Conservation (phyloP, 2,797 vertebrate genomes). For the Chelmon rostratus region DNA sequence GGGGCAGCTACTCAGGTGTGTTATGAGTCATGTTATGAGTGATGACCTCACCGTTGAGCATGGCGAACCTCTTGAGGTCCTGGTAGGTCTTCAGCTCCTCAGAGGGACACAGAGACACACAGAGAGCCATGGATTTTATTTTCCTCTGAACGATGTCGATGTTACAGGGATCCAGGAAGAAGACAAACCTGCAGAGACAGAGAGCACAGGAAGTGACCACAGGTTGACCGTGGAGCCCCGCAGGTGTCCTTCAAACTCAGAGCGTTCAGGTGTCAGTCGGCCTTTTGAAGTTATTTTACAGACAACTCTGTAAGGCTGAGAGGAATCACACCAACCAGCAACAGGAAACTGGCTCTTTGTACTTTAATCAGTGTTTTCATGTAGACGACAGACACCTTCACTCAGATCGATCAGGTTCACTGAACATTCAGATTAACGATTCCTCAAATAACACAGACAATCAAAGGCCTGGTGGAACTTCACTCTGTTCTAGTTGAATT, state of each 20-base stretch:
- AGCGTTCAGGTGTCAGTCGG: neutral
- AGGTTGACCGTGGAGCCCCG: too few relatives aligned
- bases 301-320: too few relatives aligned
- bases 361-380: too few relatives aligned
- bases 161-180: slow-evolving; percentile 98
- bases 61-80: slow-evolving; percentile 94
- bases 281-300: too few relatives aligned
- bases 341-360: too few relatives aligned
- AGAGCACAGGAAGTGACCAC: neutral
- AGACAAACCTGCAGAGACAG: slow-evolving; percentile 90
- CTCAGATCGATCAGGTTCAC: too few relatives aligned
- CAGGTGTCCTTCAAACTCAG: slow-evolving; percentile 13
- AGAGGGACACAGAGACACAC: slow-evolving; percentile 92
- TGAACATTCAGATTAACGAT: too few relatives aligned
- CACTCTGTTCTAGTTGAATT: too few relatives aligned
- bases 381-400: too few relatives aligned
- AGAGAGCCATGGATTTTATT: slow-evolving; percentile 94
- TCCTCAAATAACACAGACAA: too few relatives aligned
- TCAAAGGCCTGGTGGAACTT: too few relatives aligned
- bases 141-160: slow-evolving; percentile 94
- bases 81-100: slow-evolving; percentile 90
- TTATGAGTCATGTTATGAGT: neutral
- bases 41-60: slow-evolving; percentile 90
- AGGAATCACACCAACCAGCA: too few relatives aligned
- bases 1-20: neutral